phyloP scores from a whole-genome alignment of 1,140 invertebrate species.

The Caenorhabditis elegans region DNA sequence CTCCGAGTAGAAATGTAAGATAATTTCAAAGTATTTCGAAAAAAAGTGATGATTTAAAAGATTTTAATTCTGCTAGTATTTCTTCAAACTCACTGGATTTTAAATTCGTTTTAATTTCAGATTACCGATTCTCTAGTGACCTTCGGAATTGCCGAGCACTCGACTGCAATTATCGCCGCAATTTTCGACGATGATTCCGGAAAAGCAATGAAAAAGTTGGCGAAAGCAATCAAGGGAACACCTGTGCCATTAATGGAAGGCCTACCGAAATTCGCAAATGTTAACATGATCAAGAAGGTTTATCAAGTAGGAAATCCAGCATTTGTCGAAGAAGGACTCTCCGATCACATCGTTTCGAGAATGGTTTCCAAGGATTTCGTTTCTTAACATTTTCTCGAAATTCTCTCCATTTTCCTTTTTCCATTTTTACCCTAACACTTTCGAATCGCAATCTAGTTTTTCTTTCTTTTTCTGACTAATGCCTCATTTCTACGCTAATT shows the following conservation, averaged over 20 bases:
- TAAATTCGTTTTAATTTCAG: constrained; percentile 35
- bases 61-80: too few species aligned
- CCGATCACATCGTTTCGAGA: constrained; percentile 34
- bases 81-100: too few species aligned
- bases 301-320: constrained; percentile 36
- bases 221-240: constrained; percentile 55
- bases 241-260: constrained; percentile 47
- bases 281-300: constrained; percentile 14
- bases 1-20: constrained; percentile 60
- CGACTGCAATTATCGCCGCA: constrained; percentile 49
- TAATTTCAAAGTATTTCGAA: background rate
- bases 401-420: background rate
- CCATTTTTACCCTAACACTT: constrained; percentile 4
- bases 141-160: constrained; percentile 57
- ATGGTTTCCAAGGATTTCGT: constrained; percentile 37
- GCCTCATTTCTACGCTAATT: background rate
- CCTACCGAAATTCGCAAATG: background rate
- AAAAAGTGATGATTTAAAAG: constrained; percentile 18
- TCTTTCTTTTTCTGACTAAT: background rate
- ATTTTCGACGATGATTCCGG: constrained; percentile 58
- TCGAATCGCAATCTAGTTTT: background rate
- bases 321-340: constrained; percentile 28
- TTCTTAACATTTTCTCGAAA: background rate
- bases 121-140: constrained; percentile 56
- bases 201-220: constrained; percentile 53